A percentile compares a stretch with the other conserved stretches of the same genome.
Conservation (phyloP, 2,797 vertebrate species). For the Chaetophractus vellerosus region DNA sequence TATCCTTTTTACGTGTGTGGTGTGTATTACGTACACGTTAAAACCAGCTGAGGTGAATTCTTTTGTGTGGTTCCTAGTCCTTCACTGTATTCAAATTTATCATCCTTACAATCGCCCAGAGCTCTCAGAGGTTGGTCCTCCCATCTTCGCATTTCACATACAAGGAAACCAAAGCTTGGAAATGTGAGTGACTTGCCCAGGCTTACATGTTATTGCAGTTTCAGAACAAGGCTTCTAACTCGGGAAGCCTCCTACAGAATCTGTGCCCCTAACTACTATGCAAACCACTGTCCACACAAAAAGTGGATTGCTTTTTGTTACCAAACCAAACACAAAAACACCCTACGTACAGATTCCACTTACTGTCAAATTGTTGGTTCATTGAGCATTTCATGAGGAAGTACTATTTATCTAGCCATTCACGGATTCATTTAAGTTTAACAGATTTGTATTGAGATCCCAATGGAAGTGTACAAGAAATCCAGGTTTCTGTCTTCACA, state of each 20-base stretch:
- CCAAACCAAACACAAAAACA: neutral
- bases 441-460: neutral
- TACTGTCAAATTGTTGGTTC: neutral
- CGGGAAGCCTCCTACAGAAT: neutral
- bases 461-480: neutral
- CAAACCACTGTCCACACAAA: neutral
- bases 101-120: neutral
- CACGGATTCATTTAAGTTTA: neutral
- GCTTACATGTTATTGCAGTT: neutral
- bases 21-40: neutral
- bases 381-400: neutral
- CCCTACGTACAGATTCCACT: neutral
- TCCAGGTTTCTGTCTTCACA: neutral
- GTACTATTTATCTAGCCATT: neutral
- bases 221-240: neutral
- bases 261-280: neutral
- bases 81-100: neutral
- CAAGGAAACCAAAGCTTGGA: neutral
- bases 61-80: neutral
- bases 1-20: neutral
- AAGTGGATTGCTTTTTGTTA: neutral
- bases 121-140: accelerated
- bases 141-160: neutral
- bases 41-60: neutral
- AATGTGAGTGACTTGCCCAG: neutral